Evolutionary conservation across 2,888 invertebrate genomes (phyloP), one percentile per base, ranked within the genome.

Genomic region (Andrena bucephala): DNA sequence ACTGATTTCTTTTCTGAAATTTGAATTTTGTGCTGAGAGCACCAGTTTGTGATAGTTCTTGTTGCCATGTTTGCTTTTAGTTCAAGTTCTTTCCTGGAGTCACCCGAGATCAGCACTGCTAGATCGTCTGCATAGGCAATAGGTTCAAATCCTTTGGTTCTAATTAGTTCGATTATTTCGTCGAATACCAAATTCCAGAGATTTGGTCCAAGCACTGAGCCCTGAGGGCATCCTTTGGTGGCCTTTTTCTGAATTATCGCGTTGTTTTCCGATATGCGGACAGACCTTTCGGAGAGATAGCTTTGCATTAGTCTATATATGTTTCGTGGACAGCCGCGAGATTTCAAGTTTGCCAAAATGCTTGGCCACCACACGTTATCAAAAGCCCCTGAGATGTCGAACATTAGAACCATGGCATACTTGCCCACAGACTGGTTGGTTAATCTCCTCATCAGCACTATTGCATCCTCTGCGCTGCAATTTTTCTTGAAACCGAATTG

Each of bases 1-100:
- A 65, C 70, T 2, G 71, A 72, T 24, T 87, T 77, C 5, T 16
- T n/a, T 52, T 52, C 50, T 0, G 57, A 57, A 0, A 57, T 7
- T 57, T 57, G 20, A 6, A 57, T 10, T 27, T 57, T 57, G 57
- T 24, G 57, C 20, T 27, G 5, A 2, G 57, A 20, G 10, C 57
- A 57, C 24, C 24, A n/a, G 7, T 10, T 8, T 27, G 27, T 57
- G 1, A 57, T 27, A 0, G 10, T 8, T 8, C 7, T 27, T 8
- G 57, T 57, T 27, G 1, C 20, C 7, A 0, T 57, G 2, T 27
- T 27, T 7, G 57, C 7, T 24, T 57, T 57, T 0, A n/a, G 0
- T 57, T 57, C 57, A 7, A 57, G 20, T 57, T 57, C 20, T 0
- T 0, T 8, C 27, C 57, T 20, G 10, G 27, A 27, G 24, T 57